Base-by-base conservation (phyloP, 2,113 vertebrate species). In the Lonchura striata region DNA sequence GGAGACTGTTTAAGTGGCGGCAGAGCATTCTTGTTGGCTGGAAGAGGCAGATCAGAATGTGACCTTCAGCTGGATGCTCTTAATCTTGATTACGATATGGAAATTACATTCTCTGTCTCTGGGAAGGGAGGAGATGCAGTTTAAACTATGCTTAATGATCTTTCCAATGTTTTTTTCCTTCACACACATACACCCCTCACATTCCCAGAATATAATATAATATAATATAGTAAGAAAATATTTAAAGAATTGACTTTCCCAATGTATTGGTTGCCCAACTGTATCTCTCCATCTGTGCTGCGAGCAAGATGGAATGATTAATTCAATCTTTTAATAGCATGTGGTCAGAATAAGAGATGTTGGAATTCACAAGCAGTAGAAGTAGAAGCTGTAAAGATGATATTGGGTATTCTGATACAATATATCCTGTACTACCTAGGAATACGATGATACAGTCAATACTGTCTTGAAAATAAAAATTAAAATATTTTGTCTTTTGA, bases 41-140 rank as follows among this genome's bases (percentile, higher is more conserved):
- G n/a, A 64, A 84, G 82, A 90, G 42, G 39, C 68, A 90, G 82
- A 53, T 20, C 80, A 92, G 76, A 84, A 88, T 92, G 80, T 95
- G 82, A 96, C 94, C 92, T 97, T 88, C 94, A 95, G 61, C 76
- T 94, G 80, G 42, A 31, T 95, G 92, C 88, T 96, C 93, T 97
- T 90, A 35, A 92, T 82, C 69, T 93, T 96, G 95, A 96, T 96
- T 97, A 65, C 57, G 66, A 81, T 93, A 93, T 95, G 92, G 74
- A 95, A 96, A 94, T 94, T 72, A 75, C 13, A 10, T 88, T 94
- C 65, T 44, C 65, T 90, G 44, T 92, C 65, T 88, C 71, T 90
- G 76, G 41, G 61, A 92, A 53, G 80, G 92, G 52, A 86, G 20
- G 33, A 77, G 82, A 63, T 81, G 52, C 60, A 71, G 71, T 88